phyloP scores from a whole-genome alignment of 1,140 invertebrate species.

The Neodiprion virginianus region DNA sequence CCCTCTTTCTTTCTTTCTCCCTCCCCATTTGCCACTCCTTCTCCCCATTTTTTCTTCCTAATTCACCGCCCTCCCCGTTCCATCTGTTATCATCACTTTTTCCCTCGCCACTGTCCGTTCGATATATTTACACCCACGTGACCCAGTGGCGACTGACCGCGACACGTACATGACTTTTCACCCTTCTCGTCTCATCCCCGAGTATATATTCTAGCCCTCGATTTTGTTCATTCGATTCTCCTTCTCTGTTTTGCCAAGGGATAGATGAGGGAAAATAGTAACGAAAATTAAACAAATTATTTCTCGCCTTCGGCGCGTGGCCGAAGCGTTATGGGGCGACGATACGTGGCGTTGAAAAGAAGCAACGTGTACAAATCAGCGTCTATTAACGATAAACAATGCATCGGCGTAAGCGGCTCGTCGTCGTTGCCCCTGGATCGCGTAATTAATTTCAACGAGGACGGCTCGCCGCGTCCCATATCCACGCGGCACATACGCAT shows the following conservation, averaged over 20 bases:
- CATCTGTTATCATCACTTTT: not conserved
- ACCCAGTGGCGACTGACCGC: not conserved
- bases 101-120: not conserved
- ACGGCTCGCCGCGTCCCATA: too few species aligned
- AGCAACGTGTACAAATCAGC: not conserved
- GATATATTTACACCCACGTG: not conserved
- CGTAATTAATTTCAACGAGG: not conserved
- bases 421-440: not conserved
- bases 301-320: too few species aligned
- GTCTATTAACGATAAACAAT: not conserved
- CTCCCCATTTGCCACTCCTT: not conserved
- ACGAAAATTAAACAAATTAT: too few species aligned
- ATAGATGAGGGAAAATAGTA: too few species aligned
- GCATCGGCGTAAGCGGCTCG: not conserved
- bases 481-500: not conserved
- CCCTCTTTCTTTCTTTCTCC: not conserved
- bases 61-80: not conserved
- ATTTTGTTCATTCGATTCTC: not conserved
- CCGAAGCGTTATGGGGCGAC: too few species aligned
- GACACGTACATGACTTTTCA: not conserved
- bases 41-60: not conserved
- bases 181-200: not conserved
- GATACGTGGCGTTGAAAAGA: not conserved
- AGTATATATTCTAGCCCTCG: not conserved
- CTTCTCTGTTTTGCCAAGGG: not conserved